phyloP scores from a whole-genome alignment of 1,140 invertebrate genomes.

The Lepidostoma basale region DNA sequence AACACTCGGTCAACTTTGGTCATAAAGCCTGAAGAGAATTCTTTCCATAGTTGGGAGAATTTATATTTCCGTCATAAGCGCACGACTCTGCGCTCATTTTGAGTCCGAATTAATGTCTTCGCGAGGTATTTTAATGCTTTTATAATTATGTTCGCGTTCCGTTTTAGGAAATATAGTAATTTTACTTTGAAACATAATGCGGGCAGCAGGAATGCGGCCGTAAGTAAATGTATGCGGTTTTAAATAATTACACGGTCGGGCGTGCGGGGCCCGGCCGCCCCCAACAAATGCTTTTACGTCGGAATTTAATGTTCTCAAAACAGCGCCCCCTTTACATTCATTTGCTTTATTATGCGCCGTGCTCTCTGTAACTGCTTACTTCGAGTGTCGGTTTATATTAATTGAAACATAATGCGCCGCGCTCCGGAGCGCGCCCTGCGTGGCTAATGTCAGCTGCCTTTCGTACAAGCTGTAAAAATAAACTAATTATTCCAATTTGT shows the following conservation, averaged over 20 bases:
- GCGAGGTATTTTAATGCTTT: constrained; percentile 9
- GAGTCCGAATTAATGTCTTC: constrained; percentile 7
- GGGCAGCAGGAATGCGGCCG: background rate
- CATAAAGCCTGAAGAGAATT: background rate
- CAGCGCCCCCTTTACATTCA: constrained; percentile 1
- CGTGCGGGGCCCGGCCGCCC: background rate
- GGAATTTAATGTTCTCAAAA: background rate
- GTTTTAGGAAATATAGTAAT: constrained; percentile 10
- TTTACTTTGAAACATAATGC: background rate
- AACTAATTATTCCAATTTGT: no score
- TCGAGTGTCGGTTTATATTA: background rate
- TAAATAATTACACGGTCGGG: constrained; percentile 10
- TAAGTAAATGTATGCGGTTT: constrained; percentile 11
- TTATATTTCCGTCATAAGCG: constrained; percentile 1
- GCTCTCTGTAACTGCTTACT: constrained; percentile 1
- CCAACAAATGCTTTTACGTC: constrained; percentile 8
- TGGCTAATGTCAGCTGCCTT: background rate
- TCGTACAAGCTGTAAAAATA: no score
- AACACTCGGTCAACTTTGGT: background rate
- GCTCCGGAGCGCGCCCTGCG: background rate
- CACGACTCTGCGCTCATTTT: background rate
- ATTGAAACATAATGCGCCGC: background rate
- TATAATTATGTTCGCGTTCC: constrained; percentile 11
- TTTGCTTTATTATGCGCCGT: background rate
- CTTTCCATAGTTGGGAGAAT: background rate